Evolutionary conservation across 92 coral and sea anemone species (phyloP).

Genomic region (Epizoanthus ramosus): DNA sequence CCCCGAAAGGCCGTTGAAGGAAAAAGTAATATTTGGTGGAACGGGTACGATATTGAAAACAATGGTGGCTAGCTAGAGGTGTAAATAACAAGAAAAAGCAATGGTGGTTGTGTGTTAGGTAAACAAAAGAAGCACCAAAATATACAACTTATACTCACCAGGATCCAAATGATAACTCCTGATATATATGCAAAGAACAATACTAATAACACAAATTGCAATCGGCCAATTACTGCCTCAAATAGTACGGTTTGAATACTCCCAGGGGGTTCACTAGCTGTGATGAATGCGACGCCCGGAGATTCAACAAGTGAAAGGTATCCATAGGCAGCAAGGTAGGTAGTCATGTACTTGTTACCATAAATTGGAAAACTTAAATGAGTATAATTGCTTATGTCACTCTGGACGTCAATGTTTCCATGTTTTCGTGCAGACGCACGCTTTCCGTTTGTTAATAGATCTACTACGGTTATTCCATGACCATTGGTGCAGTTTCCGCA

Average conservation of each 20-base stretch:
- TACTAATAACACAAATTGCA: slow-evolving; percentile 1
- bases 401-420: slow-evolving; percentile 47
- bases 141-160: neutral
- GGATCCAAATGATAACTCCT: slow-evolving; percentile 16
- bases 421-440: slow-evolving; percentile 44
- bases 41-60: too few species aligned
- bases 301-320: slow-evolving; percentile 77
- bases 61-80: too few species aligned
- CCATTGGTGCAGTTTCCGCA: slow-evolving; percentile 73
- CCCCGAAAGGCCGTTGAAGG: too few species aligned
- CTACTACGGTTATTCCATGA: slow-evolving; percentile 59
- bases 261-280: slow-evolving; percentile 48
- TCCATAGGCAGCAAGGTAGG: slow-evolving; percentile 58
- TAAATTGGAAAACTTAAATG: slow-evolving; percentile 82
- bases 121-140: too few species aligned
- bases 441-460: slow-evolving; percentile 53
- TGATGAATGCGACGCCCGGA: slow-evolving; percentile 79
- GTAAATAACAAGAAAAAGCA: too few species aligned
- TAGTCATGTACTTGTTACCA: slow-evolving; percentile 67
- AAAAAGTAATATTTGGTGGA: too few species aligned
- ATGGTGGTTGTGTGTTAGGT: too few species aligned
- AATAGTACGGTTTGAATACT: slow-evolving; percentile 20
- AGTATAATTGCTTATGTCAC: slow-evolving; percentile 66
- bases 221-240: slow-evolving; percentile 1
- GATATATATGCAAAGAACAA: slow-evolving; percentile 1